Evolutionary conservation across 2,797 vertebrate genomes (phyloP).

Genomic region (Emydoidea blandingii): DNA sequence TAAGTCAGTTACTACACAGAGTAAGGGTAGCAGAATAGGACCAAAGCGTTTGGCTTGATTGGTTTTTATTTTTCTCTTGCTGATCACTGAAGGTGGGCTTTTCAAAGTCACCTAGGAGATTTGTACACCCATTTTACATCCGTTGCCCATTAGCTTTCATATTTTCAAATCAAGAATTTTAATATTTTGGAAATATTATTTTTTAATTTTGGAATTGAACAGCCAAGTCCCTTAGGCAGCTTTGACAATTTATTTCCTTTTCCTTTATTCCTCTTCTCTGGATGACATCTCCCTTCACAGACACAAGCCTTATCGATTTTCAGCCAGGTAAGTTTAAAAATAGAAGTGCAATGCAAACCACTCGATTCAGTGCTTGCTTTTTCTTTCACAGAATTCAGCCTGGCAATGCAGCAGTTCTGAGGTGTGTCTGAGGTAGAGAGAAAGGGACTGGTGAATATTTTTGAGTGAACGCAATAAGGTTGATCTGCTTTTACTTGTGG

Average conservation of each 20-base stretch:
- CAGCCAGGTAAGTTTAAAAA: background rate
- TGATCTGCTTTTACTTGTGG: background rate
- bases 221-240: background rate
- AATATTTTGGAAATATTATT: background rate
- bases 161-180: background rate
- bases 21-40: background rate
- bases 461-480: background rate
- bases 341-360: background rate
- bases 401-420: background rate
- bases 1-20: background rate
- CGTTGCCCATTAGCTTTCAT: background rate
- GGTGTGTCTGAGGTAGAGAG: background rate
- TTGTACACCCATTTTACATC: background rate
- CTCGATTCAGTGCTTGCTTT: background rate
- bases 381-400: background rate
- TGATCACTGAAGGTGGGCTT: background rate
- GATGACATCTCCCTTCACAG: background rate
- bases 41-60: background rate
- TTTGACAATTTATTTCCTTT: background rate
- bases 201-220: background rate
- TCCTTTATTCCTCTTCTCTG: background rate
- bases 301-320: background rate
- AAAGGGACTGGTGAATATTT: background rate
- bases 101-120: background rate
- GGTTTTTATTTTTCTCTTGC: background rate